Evolutionary conservation across 1,140 invertebrate species (phyloP).

Genomic region (Dendrolimus kikuchii): DNA sequence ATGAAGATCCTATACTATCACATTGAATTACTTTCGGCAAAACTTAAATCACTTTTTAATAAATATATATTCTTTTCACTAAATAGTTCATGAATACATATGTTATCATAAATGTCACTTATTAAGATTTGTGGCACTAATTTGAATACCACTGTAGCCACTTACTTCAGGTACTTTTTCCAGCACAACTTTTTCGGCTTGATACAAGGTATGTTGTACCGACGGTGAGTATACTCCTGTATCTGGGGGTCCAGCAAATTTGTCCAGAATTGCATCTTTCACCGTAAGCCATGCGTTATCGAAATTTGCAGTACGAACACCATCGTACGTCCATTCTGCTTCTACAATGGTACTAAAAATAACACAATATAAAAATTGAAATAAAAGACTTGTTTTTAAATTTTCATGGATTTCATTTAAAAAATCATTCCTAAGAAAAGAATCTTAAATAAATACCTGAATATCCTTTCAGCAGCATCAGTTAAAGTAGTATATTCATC

Average conservation of each 20-base stretch:
- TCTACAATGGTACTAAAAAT: slow-evolving; percentile 79
- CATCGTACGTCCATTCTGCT: slow-evolving; percentile 80
- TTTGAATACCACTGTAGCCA: too few relatives aligned
- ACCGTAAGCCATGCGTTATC: slow-evolving; percentile 78
- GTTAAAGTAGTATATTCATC: slow-evolving; percentile 83
- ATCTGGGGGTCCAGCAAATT: slow-evolving; percentile 81
- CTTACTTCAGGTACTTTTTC: slow-evolving; percentile 76
- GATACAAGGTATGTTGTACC: slow-evolving; percentile 83
- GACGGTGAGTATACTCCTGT: slow-evolving; percentile 80
- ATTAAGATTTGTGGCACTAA: too few relatives aligned
- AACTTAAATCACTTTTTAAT: too few relatives aligned
- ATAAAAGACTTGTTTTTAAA: background rate
- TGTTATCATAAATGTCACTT: too few relatives aligned
- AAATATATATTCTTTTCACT: too few relatives aligned
- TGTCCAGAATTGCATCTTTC: slow-evolving; percentile 78
- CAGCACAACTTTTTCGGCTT: slow-evolving; percentile 77
- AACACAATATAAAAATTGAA: slow-evolving; percentile 4
- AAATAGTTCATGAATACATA: too few relatives aligned
- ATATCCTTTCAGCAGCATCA: slow-evolving; percentile 81
- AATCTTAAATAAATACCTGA: slow-evolving; percentile 39
- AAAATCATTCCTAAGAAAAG: background rate
- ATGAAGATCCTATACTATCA: too few relatives aligned
- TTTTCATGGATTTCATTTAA: background rate
- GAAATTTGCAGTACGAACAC: slow-evolving; percentile 76
- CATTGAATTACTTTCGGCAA: too few relatives aligned